phyloP scores from a whole-genome alignment of 30 jellyfish, hydroid and myxozoan genomes.

The Aurelia sp. region DNA sequence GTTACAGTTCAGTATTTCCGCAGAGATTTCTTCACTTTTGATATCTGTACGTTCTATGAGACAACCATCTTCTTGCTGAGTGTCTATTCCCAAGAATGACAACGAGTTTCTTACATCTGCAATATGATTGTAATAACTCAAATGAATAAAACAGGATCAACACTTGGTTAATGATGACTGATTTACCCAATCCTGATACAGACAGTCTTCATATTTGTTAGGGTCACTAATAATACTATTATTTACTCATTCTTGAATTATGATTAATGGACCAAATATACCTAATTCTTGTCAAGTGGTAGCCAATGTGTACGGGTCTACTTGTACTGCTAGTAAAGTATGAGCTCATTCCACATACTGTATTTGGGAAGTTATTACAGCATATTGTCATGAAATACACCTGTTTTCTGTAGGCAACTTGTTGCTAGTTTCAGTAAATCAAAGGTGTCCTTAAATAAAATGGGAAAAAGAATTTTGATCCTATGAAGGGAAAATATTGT shows the following conservation, averaged over 20 bases:
- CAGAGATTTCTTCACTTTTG: slow-evolving; percentile 9
- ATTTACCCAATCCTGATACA: not conserved
- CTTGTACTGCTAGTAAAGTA: no score
- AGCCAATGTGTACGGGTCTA: not conserved
- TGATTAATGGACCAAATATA: not conserved
- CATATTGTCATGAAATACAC: not conserved
- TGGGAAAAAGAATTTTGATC: slow-evolving; percentile 4
- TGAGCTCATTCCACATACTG: not conserved
- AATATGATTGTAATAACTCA: slow-evolving; percentile 20
- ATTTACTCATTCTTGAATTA: slow-evolving; percentile 3
- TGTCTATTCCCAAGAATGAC: slow-evolving; percentile 16
- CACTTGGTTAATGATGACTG: not conserved
- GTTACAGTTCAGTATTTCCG: not conserved
- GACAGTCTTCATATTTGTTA: not conserved
- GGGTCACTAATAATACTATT: not conserved
- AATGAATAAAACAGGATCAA: not conserved
- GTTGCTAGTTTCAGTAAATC: slow-evolving; percentile 1
- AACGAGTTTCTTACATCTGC: slow-evolving; percentile 14
- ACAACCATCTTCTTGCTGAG: slow-evolving; percentile 10
- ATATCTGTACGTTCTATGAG: not conserved
- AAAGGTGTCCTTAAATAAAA: not conserved
- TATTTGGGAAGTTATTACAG: slow-evolving; percentile 2
- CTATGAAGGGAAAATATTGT: not conserved
- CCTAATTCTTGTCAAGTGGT: slow-evolving; percentile 3
- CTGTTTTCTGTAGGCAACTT: no score